A percentile compares a stretch with the other conserved stretches of the same genome.
phyloP scores from a whole-genome alignment of 2,113 vertebrate species.

The Amazona vittata region DNA sequence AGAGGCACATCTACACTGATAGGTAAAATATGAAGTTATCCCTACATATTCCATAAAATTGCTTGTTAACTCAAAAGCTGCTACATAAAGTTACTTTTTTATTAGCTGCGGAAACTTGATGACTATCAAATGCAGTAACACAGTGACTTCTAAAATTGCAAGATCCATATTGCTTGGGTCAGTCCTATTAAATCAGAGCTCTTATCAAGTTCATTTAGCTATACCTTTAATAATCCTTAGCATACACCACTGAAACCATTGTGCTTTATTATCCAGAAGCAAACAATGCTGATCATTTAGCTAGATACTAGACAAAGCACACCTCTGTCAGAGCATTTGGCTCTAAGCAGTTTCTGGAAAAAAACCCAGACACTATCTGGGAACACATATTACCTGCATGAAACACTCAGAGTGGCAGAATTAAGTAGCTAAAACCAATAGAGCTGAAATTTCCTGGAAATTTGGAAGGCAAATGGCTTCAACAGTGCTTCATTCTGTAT shows the following conservation, averaged over 20 bases:
- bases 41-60: not conserved
- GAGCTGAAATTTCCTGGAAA: conserved; percentile 18
- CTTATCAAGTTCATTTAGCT: not conserved
- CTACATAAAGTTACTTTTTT: not conserved
- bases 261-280: not conserved
- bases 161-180: not conserved
- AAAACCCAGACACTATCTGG: not conserved
- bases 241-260: not conserved
- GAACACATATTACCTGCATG: not conserved
- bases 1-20: not conserved
- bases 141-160: not conserved
- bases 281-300: not conserved
- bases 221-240: not conserved
- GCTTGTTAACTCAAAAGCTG: not conserved
- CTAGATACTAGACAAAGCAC: not conserved
- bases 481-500: conserved; percentile 14
- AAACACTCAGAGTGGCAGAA: not conserved
- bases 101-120: not conserved
- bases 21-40: not conserved
- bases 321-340: not conserved
- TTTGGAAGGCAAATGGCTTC: not conserved
- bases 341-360: not conserved
- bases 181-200: not conserved
- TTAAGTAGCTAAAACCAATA: not conserved
- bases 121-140: not conserved